Base-by-base conservation (phyloP, 2,888 invertebrate species). In the Drymonia ruficornis region DNA sequence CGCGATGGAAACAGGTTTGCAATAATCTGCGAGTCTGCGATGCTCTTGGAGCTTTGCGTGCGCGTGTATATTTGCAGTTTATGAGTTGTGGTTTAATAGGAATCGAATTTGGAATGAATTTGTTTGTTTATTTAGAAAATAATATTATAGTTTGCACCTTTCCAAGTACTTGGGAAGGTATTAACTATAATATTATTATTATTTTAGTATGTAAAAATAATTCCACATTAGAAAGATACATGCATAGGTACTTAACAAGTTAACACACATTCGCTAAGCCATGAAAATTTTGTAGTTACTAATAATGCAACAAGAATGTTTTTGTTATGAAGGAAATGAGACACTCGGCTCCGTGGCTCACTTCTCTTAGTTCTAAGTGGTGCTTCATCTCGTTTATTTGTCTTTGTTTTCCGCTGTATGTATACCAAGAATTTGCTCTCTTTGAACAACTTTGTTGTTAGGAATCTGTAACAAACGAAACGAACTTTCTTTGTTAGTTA, bases 1-100 rank as follows among this genome's bases (percentile, higher is more conserved):
- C 55, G 47, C 29, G 13, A 45, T 57, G 50, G 44, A 65, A 80
- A 80, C 84, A 74, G 81, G 83, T 83, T 81, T 70, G 69, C 61
- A 74, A 79, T 83, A 79, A 84, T 84, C 84, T 78, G 77, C 72
- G 68, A 23, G 83, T 83, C 84, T 78, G 77, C 74, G 71, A 70
- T 74, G 75, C 76, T 51, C 55, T 61, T 11, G 16, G 15, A 15
- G 23, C 9, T 19, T 23, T 44, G 43, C 23, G 23, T 63, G 56
- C 56, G 58, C 59, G 53, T 53, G 46, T 65, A 56, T 59, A n/a
- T n/a, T n/a, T n/a, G n/a, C 56, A 50, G 55, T 52, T 70, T 50
- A 69, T 66, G 72, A 70, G 64, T 66, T 72, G 60, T 66, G 55
- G 63, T 61, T 69, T 57, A 57, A 59, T 70, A 66, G 63, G 56